These are phyloP conservation scores for Rhipidura dahli DNA, from an alignment of 2,113 vertebrate genomes.

Conservation along the genomic window DNA sequence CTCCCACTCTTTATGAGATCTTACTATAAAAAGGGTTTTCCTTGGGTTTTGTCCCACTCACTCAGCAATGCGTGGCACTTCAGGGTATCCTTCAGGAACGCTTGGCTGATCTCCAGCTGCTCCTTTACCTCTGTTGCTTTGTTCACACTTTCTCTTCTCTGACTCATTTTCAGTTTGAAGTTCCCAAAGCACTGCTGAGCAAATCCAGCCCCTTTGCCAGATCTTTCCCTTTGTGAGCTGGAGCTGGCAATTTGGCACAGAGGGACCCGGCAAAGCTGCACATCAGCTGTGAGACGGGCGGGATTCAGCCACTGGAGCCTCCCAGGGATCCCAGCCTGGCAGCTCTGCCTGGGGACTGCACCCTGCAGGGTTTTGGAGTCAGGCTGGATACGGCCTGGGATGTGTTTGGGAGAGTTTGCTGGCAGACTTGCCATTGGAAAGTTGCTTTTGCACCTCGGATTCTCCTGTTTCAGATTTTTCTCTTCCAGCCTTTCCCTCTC, in stretches of 20 bases:
- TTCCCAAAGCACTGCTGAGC: background rate
- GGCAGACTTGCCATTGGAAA: background rate
- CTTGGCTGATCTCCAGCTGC: constrained; percentile 7
- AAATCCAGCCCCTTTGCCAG: background rate
- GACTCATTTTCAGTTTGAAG: background rate
- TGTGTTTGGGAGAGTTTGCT: background rate
- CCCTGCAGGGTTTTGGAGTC: background rate
- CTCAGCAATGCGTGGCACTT: background rate
- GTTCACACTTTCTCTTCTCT: background rate
- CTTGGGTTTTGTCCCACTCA: background rate
- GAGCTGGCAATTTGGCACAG: background rate
- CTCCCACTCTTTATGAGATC: background rate
- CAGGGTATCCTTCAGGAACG: background rate
- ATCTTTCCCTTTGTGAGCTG: background rate
- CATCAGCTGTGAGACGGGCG: fast-evolving
- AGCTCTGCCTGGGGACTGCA: background rate
- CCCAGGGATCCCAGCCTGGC: fast-evolving
- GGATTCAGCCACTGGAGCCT: fast-evolving
- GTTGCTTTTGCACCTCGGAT: background rate
- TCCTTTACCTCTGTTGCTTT: background rate
- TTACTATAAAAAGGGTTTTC: background rate
- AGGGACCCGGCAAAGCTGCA: background rate
- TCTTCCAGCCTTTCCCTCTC: background rate
- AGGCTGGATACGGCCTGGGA: background rate
- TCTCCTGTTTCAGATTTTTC: background rate